Evolutionary conservation across 2,888 invertebrate genomes (phyloP).

Genomic region (Acleris literana): DNA sequence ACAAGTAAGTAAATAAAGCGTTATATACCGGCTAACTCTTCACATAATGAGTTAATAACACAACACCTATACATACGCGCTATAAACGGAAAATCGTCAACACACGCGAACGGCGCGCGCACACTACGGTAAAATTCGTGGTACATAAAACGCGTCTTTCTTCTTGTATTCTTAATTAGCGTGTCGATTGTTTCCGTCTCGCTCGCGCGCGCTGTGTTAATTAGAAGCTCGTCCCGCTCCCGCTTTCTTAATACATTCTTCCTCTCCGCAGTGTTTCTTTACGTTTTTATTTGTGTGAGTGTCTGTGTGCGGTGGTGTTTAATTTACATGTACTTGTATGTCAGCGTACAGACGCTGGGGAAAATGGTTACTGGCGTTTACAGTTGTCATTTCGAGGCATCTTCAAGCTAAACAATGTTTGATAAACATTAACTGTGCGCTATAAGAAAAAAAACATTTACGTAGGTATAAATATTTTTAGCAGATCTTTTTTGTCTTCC

Average conservation of each 20-base stretch:
- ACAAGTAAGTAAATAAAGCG: slow-evolving; percentile 78
- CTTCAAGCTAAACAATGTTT: not conserved
- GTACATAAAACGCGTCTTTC: slow-evolving; percentile 84
- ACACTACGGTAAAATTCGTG: slow-evolving; percentile 64
- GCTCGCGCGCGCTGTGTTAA: slow-evolving; percentile 74
- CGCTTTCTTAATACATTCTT: slow-evolving; percentile 85
- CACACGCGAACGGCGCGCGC: slow-evolving; percentile 50
- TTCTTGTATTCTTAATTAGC: slow-evolving; percentile 89
- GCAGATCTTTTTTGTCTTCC: not conserved
- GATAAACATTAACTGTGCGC: no score
- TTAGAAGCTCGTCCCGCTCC: slow-evolving; percentile 78
- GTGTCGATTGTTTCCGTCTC: slow-evolving; percentile 74
- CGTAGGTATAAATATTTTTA: not conserved
- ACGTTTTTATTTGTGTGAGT: slow-evolving; percentile 84
- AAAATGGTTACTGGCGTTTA: slow-evolving; percentile 43
- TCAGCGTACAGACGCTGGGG: slow-evolving; percentile 66
- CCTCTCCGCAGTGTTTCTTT: slow-evolving; percentile 83
- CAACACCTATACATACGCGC: slow-evolving; percentile 67
- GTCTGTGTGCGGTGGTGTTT: slow-evolving; percentile 82
- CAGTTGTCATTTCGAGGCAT: slow-evolving; percentile 10
- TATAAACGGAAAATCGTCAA: slow-evolving; percentile 40
- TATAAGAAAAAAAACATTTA: no score
- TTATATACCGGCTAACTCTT: slow-evolving; percentile 79
- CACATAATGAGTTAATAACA: slow-evolving; percentile 83
- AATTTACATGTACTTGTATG: slow-evolving; percentile 84